phyloP scores from a whole-genome alignment of 2,888 invertebrate species.

The Ophion obscuratus region DNA sequence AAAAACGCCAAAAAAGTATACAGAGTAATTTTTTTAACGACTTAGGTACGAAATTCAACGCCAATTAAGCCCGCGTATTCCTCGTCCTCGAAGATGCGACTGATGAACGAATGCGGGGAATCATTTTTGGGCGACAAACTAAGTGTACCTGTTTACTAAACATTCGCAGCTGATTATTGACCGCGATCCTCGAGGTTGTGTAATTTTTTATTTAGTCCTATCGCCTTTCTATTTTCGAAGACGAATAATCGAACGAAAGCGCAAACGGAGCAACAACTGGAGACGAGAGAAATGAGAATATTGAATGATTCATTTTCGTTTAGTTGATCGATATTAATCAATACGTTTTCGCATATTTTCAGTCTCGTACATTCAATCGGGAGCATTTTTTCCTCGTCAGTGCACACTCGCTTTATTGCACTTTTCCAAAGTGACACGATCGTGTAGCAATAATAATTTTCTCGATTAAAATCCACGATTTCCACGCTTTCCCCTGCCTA shows the following conservation, averaged over 20 bases:
- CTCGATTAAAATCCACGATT: slow-evolving; percentile 20
- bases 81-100: background rate
- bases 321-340: slow-evolving; percentile 66
- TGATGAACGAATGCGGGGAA: background rate
- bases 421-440: slow-evolving; percentile 52
- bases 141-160: background rate
- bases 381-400: slow-evolving; percentile 55
- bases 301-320: slow-evolving; percentile 42
- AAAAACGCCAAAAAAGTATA: background rate
- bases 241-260: slow-evolving; percentile 22
- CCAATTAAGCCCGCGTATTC: background rate
- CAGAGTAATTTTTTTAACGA: background rate
- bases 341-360: slow-evolving; percentile 71
- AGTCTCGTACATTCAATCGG: slow-evolving; percentile 75
- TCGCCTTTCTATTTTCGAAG: background rate
- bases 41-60: background rate
- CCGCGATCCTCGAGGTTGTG: slow-evolving; percentile 28
- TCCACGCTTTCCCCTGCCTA: slow-evolving; percentile 20
- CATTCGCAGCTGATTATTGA: slow-evolving; percentile 34
- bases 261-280: background rate
- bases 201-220: background rate
- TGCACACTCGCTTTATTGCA: slow-evolving; percentile 60
- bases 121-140: background rate
- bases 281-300: background rate
- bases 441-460: slow-evolving; percentile 45